These are phyloP conservation scores for Dysdera silvatica DNA, from an alignment of 1,140 invertebrate species.

Conservation along the genomic window DNA sequence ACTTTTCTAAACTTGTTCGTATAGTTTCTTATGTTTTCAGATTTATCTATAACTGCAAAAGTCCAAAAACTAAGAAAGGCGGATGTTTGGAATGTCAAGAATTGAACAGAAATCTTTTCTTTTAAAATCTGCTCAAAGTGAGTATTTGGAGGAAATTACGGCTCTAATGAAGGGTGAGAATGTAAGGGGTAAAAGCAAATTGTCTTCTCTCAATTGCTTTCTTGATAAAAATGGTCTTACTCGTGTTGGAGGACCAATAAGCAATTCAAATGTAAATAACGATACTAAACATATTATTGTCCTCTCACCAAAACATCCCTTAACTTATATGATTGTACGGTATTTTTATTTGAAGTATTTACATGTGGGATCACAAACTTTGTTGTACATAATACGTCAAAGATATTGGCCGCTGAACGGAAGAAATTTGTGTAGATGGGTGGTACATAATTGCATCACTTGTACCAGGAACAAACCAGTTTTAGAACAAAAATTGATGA, in stretches of 20 bases:
- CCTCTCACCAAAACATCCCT: neutral
- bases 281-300: neutral
- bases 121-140: neutral
- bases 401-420: too few species aligned
- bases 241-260: neutral
- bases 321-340: neutral
- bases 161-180: neutral
- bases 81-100: neutral
- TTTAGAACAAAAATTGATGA: too few species aligned
- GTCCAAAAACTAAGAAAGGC: neutral
- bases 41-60: too few species aligned
- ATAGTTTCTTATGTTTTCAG: too few species aligned
- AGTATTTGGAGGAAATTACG: neutral
- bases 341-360: constrained; percentile 10
- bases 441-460: too few species aligned
- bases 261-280: neutral
- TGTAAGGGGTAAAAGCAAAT: constrained; percentile 1
- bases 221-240: neutral
- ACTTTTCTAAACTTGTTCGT: too few species aligned
- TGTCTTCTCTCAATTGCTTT: neutral
- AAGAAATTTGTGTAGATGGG: too few species aligned
- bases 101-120: neutral
- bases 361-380: neutral
- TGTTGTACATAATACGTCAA: too few species aligned
- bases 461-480: too few species aligned